Base-by-base conservation (phyloP, 2,888 invertebrate genomes). In the Hetaerina titia region DNA sequence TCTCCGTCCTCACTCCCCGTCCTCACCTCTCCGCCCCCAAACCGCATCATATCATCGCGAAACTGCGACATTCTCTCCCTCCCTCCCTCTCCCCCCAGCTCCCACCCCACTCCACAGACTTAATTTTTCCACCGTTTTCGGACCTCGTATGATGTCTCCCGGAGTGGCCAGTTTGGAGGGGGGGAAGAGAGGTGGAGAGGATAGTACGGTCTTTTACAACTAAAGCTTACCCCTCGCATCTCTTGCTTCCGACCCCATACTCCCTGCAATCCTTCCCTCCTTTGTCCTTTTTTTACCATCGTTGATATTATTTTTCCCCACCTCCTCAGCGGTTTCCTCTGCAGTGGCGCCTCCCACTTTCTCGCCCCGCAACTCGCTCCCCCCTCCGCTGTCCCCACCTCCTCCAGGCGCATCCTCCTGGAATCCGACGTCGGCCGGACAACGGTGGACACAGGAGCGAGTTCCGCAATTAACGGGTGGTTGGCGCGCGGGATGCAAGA, bases 81-180 rank as follows among this genome's bases (percentile, higher is more conserved):
- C 92, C 8, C 22, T 9, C 81, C 13, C n/a, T 31, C 81, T 11
- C 81, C 15, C 22, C 81, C 15, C 31, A 5, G 2, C 22, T 9
- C 15, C 31, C 81, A 31, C 31, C 81, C 2, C 81, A 31, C n/a
- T 1, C n/a, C n/a, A 69, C n/a, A 69, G 31, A 25, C 74, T 81
- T 92, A 92, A 92, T 92, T 92, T 92, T 74, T 92, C 92, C 92
- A 74, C 92, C 69, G 92, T 92, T 92, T 92, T 92, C 92, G 92
- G 64, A n/a, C 45, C 64, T 45, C 45, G 64, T 31, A 45, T 45
- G 22, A 22, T 63, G 90, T 63, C 64, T 90, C 63, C 15, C 88
- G 45, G 88, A 88, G 58, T 5, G 89, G 57, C n/a, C 81, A 81
- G 45, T 45, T 45, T 45, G 45, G 69, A 69, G 8, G 69, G 69